Evolutionary conservation across 1,140 invertebrate species (phyloP).

Genomic region (Drosophila prosaltans): DNA sequence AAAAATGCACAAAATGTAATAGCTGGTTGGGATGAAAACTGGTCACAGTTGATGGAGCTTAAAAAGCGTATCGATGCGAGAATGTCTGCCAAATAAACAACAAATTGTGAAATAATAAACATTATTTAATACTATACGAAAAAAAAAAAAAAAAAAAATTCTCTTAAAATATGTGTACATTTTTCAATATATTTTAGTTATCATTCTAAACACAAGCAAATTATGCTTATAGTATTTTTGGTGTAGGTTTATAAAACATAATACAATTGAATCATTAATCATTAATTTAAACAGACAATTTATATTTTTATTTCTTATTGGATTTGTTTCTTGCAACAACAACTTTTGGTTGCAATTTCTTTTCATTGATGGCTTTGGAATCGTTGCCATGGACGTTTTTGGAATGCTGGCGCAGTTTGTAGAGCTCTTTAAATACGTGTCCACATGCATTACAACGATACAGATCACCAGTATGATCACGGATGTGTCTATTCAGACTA

Average conservation of each 20-base stretch:
- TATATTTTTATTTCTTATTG: neutral
- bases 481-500: slow-evolving; percentile 3
- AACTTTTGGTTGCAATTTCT: neutral
- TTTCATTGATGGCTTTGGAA: neutral
- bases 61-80: neutral
- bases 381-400: neutral
- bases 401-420: slow-evolving; percentile 1
- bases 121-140: neutral
- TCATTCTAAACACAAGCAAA: too few relatives aligned
- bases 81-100: neutral
- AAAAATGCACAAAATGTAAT: slow-evolving; percentile 86
- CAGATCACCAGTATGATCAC: slow-evolving; percentile 9
- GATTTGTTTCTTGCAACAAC: neutral
- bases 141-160: neutral
- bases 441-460: neutral
- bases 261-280: too few relatives aligned
- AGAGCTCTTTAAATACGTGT: slow-evolving; percentile 2
- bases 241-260: too few relatives aligned
- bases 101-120: neutral
- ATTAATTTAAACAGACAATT: too few relatives aligned
- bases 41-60: neutral
- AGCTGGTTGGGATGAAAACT: slow-evolving; percentile 84
- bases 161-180: too few relatives aligned
- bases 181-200: too few relatives aligned
- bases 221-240: too few relatives aligned